Conservation (phyloP, 2,113 vertebrate species). For the Trogon melanurus region DNA sequence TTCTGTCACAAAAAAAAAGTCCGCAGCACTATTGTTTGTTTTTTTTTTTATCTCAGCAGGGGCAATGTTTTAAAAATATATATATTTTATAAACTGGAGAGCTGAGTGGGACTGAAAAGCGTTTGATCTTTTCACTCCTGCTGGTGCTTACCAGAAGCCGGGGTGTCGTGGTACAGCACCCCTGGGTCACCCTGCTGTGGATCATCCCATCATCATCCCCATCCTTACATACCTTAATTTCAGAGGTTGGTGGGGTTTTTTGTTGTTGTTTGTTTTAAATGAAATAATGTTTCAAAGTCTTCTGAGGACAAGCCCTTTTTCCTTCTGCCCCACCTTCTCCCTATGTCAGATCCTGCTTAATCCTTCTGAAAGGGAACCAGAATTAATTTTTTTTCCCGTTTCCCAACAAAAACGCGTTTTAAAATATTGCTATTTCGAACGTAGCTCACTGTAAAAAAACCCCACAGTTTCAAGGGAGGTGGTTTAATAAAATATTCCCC, state of each 20-base stretch:
- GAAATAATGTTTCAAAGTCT: not conserved
- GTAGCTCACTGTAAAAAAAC: conserved; percentile 21
- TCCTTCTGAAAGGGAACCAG: not conserved
- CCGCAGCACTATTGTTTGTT: not conserved
- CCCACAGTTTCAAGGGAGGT: conserved; percentile 56
- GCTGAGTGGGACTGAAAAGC: not conserved
- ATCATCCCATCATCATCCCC: not conserved
- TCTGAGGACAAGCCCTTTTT: not conserved
- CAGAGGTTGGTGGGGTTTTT: not conserved
- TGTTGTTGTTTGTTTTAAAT: not conserved
- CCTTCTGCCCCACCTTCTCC: not conserved
- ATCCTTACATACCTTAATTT: not conserved
- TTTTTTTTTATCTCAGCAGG: not conserved
- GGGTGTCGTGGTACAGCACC: fast-evolving
- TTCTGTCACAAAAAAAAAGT: not conserved
- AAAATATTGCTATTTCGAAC: not conserved
- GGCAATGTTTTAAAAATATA: not conserved
- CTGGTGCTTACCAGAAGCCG: not conserved
- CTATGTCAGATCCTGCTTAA: not conserved
- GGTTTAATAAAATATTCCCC: conserved; percentile 52
- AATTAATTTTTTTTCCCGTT: not conserved
- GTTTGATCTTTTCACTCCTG: not conserved
- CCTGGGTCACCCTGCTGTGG: not conserved
- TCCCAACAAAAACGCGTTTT: not conserved
- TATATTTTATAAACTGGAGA: not conserved